A percentile compares a stretch with the other conserved stretches of the same genome.
Evolutionary conservation across 2,797 vertebrate genomes (phyloP).

Genomic region (Lagodon rhomboides): DNA sequence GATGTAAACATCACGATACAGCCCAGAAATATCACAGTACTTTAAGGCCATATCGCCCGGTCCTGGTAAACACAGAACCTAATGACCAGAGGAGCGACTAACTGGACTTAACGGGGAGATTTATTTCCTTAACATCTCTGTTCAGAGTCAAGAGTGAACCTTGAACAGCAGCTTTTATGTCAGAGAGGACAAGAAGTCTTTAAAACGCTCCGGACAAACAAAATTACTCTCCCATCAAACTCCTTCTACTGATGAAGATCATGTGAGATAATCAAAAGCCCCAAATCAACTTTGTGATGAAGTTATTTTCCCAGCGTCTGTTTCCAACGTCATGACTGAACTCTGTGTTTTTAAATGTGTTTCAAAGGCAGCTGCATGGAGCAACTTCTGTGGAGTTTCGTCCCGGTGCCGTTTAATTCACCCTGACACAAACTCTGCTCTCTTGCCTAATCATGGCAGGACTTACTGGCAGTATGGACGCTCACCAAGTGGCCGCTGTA

Average conservation of each 20-base stretch:
- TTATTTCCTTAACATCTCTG: background rate
- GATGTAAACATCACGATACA: too few relatives aligned
- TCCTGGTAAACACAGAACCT: background rate
- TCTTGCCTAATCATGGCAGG: slow-evolving; percentile 14
- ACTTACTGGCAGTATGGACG: slow-evolving; percentile 23
- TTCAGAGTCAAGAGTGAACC: background rate
- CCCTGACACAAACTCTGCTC: slow-evolving; percentile 21
- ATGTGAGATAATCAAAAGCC: slow-evolving; percentile 12
- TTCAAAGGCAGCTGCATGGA: slow-evolving; percentile 34
- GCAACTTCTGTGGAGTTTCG: slow-evolving; percentile 7
- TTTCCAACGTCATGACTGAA: slow-evolving; percentile 17
- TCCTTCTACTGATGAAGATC: background rate
- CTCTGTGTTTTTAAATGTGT: background rate
- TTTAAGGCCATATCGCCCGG: too few relatives aligned
- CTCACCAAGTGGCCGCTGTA: background rate
- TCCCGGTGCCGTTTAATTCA: slow-evolving; percentile 19
- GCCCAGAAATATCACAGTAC: too few relatives aligned
- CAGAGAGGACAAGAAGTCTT: background rate
- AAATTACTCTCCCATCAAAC: background rate
- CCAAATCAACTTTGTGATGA: background rate
- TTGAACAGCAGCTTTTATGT: background rate
- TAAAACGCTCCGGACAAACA: background rate
- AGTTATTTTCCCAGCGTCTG: background rate
- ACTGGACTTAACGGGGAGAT: background rate
- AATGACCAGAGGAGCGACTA: background rate